Evolutionary conservation across 1,140 invertebrate genomes (phyloP).

Genomic region (Tenebrio molitor): DNA sequence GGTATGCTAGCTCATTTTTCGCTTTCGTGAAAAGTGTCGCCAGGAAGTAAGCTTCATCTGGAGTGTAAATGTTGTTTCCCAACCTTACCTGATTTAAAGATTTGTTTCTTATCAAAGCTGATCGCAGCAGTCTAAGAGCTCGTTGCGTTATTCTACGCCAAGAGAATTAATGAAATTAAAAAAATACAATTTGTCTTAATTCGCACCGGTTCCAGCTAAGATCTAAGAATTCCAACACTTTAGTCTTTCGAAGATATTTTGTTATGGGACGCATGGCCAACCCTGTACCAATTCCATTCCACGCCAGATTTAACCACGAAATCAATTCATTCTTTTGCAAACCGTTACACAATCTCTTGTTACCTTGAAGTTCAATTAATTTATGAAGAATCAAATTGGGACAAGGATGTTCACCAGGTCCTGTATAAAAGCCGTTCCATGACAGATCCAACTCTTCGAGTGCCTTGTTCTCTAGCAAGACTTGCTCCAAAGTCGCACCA

Average conservation of each 20-base stretch:
- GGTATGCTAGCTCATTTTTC: constrained; percentile 54
- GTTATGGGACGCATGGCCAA: constrained; percentile 41
- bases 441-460: constrained; percentile 67
- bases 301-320: constrained; percentile 54
- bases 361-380: constrained; percentile 40
- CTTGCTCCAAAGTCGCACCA: constrained; percentile 60
- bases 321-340: constrained; percentile 49
- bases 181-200: no score
- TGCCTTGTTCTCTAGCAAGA: constrained; percentile 65
- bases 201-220: constrained; percentile 56
- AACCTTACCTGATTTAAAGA: constrained; percentile 64
- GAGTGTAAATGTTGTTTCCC: constrained; percentile 66
- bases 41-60: constrained; percentile 61
- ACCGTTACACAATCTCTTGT: constrained; percentile 48
- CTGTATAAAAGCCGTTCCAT: constrained; percentile 66
- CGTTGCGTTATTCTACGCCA: constrained; percentile 49
- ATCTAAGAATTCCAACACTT: constrained; percentile 53
- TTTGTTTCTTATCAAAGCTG: constrained; percentile 60
- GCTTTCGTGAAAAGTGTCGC: constrained; percentile 20
- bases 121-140: constrained; percentile 32
- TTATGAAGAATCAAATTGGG: background rate
- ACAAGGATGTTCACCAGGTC: constrained; percentile 36
- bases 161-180: no score
- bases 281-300: constrained; percentile 57
- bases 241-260: constrained; percentile 52